Evolutionary conservation across 2,888 invertebrate species (phyloP).

Genomic region (Chorisops tibialis): DNA sequence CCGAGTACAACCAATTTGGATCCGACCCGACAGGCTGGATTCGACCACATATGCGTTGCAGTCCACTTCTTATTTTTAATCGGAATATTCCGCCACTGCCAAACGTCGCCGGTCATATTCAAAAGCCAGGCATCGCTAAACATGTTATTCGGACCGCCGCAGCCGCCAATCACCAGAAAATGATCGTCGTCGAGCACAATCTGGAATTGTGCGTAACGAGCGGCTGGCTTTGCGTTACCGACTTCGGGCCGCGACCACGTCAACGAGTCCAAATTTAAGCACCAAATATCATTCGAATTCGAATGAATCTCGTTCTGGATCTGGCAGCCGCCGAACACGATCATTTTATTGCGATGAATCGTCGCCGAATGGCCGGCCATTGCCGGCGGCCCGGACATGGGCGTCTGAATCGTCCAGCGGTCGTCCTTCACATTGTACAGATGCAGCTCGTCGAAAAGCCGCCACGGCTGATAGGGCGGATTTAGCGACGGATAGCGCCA

Average conservation of each 20-base stretch:
- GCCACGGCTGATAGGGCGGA: slow-evolving; percentile 79
- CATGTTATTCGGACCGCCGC: slow-evolving; percentile 80
- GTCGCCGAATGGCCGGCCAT: slow-evolving; percentile 93
- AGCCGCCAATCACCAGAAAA: slow-evolving; percentile 80
- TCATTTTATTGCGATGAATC: slow-evolving; percentile 76
- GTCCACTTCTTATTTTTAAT: slow-evolving; percentile 75
- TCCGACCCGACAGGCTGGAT: slow-evolving; percentile 80
- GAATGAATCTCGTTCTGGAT: slow-evolving; percentile 54
- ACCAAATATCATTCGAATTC: slow-evolving; percentile 83
- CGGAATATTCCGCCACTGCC: slow-evolving; percentile 73
- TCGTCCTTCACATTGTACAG: slow-evolving; percentile 77
- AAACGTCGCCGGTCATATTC: slow-evolving; percentile 67
- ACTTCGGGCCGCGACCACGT: slow-evolving; percentile 76
- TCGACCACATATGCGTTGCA: slow-evolving; percentile 88
- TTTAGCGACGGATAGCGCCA: slow-evolving; percentile 90
- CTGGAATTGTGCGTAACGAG: slow-evolving; percentile 92
- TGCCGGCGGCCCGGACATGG: slow-evolving; percentile 44
- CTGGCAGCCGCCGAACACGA: slow-evolving; percentile 74
- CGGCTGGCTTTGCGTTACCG: slow-evolving; percentile 66
- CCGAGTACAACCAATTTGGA: slow-evolving; percentile 71
- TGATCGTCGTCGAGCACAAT: slow-evolving; percentile 74
- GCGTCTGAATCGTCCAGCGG: slow-evolving; percentile 61
- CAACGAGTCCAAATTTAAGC: slow-evolving; percentile 72
- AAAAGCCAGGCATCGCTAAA: slow-evolving; percentile 91
- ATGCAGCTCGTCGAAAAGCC: slow-evolving; percentile 89